Evolutionary conservation across 2,113 vertebrate genomes (phyloP), one percentile per base, ranked within the genome.

Genomic region (Heterocephalus glaber): DNA sequence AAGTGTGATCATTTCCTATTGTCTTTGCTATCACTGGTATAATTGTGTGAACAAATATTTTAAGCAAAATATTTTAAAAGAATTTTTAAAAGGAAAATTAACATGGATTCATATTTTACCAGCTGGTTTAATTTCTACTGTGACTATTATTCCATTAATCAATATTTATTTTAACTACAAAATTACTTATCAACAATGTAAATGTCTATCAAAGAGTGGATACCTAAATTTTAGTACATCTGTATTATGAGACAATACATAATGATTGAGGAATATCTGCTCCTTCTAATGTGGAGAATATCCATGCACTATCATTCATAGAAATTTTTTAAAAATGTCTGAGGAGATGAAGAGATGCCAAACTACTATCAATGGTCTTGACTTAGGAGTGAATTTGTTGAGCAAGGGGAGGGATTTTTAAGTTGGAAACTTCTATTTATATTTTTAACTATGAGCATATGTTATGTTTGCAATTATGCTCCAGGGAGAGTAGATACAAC

Each of bases 1-100:
- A 54, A 80, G 26, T 54, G 22, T 47, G 28, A n/a, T 52, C 7
- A 41, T 28, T 92, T 86, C 28, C 12, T 47, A 49, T 93, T 41
- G 49, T 76, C 47, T 89, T 90, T 87, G 58, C 12, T 52, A 80
- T 87, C 26, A 74, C 16, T 44, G 20, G 22, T n/a, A 77, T 82
- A 54, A 70, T 47, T 47, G 66, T 81, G 24, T 76, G 66, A 84
- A 60, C 28, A 91, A 88, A 61, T 76, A 92, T 70, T 95, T 95
- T 88, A 80, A 93, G 56, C 49, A 86, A 86, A 41, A 82, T 93
- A 90, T 54, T 86, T 86, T 83, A 92, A 68, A 68, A 86, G 1
- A 0, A 80, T 92, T 94, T 61, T 47, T 85, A 96, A 70, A 80
- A 80, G 58, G n/a, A 81, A 90, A 94, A 77, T 87, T 54, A 52